A percentile compares a stretch with the other conserved stretches of the same genome.
phyloP scores from a whole-genome alignment of 2,797 vertebrate species.

The Leptodactylus fallax region DNA sequence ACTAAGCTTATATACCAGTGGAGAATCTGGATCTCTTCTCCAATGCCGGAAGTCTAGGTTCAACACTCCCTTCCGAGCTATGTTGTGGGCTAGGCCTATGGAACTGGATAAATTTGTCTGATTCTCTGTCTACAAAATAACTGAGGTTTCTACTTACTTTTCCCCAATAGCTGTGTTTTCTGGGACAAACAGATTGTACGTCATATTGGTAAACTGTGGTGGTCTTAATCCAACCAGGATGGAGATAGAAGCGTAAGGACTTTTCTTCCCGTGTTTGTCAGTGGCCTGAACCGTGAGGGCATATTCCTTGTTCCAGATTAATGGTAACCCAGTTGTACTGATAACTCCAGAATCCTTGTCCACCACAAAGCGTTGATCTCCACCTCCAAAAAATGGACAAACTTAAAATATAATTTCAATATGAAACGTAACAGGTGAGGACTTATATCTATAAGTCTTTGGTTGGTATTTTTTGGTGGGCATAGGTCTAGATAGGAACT shows the following conservation, averaged over 20 bases:
- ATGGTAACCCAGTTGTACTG: slow-evolving; percentile 80
- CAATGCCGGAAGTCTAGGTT: too few species aligned
- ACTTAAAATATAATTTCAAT: too few species aligned
- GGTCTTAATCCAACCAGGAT: slow-evolving; percentile 83
- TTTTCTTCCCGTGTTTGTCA: slow-evolving; percentile 76
- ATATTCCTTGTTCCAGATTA: slow-evolving; percentile 84
- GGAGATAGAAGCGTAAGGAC: slow-evolving; percentile 76
- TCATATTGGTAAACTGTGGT: slow-evolving; percentile 87
- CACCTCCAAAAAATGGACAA: slow-evolving; percentile 73
- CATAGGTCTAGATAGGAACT: background rate
- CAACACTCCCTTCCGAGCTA: too few species aligned
- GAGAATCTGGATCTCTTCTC: too few species aligned
- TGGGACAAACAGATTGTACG: slow-evolving; percentile 81
- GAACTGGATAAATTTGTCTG: background rate
- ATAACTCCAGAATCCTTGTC: slow-evolving; percentile 82
- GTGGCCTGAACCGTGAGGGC: slow-evolving; percentile 81
- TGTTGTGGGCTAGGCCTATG: too few species aligned
- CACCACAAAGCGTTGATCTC: slow-evolving; percentile 83
- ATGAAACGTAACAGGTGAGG: too few species aligned
- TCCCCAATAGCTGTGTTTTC: slow-evolving; percentile 81
- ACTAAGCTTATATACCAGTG: too few species aligned
- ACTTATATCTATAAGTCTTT: too few species aligned
- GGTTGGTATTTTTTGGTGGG: too few species aligned
- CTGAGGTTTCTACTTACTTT: slow-evolving; percentile 77
- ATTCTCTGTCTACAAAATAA: background rate